Conservation (phyloP, 1,140 invertebrate species). For the Antheraea mylitta region DNA sequence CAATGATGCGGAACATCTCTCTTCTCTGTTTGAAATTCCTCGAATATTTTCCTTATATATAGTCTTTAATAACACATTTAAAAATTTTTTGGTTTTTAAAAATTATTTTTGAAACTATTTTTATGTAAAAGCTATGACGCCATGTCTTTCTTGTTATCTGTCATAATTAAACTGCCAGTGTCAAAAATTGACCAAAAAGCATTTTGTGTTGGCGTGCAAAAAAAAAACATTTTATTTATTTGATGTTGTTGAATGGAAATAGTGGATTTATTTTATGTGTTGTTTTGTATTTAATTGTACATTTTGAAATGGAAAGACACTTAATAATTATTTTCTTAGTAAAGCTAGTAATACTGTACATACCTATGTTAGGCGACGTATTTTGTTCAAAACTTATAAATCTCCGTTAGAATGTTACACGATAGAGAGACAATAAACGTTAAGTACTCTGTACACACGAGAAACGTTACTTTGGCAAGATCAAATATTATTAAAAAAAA, state of each 20-base stretch:
- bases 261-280: too few relatives aligned
- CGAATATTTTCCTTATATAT: background rate
- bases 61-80: background rate
- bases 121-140: too few relatives aligned
- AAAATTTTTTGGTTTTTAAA: background rate
- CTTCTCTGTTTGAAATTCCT: background rate
- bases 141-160: too few relatives aligned
- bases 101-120: too few relatives aligned
- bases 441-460: conserved; percentile 33
- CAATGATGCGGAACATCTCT: conserved; percentile 33
- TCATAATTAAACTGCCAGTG: too few relatives aligned
- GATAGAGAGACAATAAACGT: background rate
- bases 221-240: too few relatives aligned
- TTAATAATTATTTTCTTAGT: conserved; percentile 61
- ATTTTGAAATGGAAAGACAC: conserved; percentile 35
- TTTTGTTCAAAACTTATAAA: conserved; percentile 30
- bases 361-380: conserved; percentile 57
- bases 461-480: conserved; percentile 51
- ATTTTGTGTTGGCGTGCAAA: too few relatives aligned
- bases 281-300: conserved; percentile 15
- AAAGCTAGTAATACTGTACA: conserved; percentile 22
- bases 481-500: conserved; percentile 16
- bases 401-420: conserved; percentile 4
- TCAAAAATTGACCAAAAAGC: too few relatives aligned
- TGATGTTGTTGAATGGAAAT: too few relatives aligned